A percentile compares a stretch with the other conserved stretches of the same genome.
Conservation (phyloP, 2,888 invertebrate species). For the Dryococelus australis region DNA sequence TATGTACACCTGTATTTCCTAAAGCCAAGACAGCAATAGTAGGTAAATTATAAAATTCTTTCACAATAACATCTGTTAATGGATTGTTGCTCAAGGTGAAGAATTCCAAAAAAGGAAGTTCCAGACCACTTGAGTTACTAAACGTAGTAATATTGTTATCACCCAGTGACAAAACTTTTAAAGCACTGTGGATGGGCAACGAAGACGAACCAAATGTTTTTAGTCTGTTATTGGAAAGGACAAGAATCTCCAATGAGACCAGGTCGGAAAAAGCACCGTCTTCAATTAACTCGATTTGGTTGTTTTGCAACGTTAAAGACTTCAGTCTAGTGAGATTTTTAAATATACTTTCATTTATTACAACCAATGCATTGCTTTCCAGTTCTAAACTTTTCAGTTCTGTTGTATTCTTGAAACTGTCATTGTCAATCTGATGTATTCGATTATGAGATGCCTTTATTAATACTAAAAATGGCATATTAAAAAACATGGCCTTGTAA, state of each 20-base stretch:
- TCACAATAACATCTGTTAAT: background rate
- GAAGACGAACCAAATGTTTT: background rate
- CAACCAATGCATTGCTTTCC: background rate
- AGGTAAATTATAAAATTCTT: background rate
- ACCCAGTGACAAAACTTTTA: background rate
- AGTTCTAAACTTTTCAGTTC: background rate
- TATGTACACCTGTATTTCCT: background rate
- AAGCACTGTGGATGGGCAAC: background rate
- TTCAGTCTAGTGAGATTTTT: background rate
- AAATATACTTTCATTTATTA: background rate
- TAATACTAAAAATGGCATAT: background rate
- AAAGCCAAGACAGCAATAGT: background rate
- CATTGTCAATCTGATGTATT: background rate
- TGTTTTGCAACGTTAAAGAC: background rate
- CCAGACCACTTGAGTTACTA: background rate
- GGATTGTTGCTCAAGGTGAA: background rate
- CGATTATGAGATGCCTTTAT: background rate
- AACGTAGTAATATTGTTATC: background rate
- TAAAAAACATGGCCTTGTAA: background rate
- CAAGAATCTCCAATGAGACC: background rate
- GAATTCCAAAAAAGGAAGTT: background rate
- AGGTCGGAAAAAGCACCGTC: background rate
- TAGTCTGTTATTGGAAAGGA: background rate
- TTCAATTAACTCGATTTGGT: background rate
- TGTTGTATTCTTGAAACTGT: background rate